Evolutionary conservation across 1,140 invertebrate species (phyloP).

Genomic region (Drosophila saltans): DNA sequence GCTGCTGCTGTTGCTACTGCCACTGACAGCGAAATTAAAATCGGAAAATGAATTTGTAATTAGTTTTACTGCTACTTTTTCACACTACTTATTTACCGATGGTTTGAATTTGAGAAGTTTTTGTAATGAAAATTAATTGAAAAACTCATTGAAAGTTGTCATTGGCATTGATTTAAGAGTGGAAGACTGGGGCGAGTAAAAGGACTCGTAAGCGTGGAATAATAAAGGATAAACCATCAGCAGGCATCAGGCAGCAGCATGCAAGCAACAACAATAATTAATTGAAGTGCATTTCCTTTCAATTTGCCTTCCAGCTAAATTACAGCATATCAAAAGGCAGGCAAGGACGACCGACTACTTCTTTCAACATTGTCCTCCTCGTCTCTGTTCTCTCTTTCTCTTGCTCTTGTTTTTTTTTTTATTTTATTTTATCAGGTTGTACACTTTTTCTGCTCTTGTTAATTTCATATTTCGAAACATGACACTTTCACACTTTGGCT

Average conservation of each 20-base stretch:
- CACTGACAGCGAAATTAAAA: constrained; percentile 76
- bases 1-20: constrained; percentile 41
- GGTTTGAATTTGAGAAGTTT: constrained; percentile 48
- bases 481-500: constrained; percentile 79
- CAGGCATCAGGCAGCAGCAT: constrained; percentile 1
- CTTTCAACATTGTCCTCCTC: constrained; percentile 20
- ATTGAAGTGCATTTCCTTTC: constrained; percentile 78
- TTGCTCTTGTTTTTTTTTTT: neutral
- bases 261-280: constrained; percentile 47
- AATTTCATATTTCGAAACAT: constrained; percentile 80
- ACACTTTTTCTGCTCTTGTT: constrained; percentile 42
- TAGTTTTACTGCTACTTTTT: constrained; percentile 79
- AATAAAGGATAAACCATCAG: constrained; percentile 9
- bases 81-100: constrained; percentile 39
- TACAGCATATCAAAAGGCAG: constrained; percentile 50
- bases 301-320: constrained; percentile 67
- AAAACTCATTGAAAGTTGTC: constrained; percentile 67
- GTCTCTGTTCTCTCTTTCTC: neutral
- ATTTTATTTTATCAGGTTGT: too few relatives aligned
- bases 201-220: constrained; percentile 16
- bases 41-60: constrained; percentile 82
- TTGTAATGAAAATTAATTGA: constrained; percentile 72
- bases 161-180: constrained; percentile 35
- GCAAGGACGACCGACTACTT: constrained; percentile 4
- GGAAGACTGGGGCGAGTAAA: neutral